phyloP scores from a whole-genome alignment of 2,113 vertebrate genomes.

The Oreochromis aureus region DNA sequence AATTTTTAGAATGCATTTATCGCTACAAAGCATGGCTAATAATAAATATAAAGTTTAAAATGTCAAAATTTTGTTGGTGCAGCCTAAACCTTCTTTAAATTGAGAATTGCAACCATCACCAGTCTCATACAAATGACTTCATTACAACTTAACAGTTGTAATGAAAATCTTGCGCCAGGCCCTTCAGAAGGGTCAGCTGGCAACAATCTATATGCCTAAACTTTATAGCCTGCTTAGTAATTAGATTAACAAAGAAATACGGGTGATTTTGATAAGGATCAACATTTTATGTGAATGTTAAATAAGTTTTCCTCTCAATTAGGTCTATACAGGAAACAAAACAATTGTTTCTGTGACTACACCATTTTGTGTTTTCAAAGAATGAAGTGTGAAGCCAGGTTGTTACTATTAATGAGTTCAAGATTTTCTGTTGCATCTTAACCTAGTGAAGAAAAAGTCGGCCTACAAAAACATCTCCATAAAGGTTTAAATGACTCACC shows the following conservation, averaged over 20 bases:
- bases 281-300: neutral
- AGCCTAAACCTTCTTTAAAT: neutral
- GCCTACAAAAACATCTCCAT: neutral
- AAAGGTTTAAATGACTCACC: conserved; percentile 60
- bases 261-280: neutral
- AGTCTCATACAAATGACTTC: neutral
- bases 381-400: neutral
- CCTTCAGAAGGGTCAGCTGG: neutral
- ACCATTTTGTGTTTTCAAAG: neutral
- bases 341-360: neutral
- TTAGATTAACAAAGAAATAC: neutral
- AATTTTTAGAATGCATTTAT: too few relatives aligned
- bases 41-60: neutral
- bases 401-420: neutral
- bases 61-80: neutral
- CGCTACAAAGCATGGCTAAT: neutral
- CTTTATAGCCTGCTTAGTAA: neutral
- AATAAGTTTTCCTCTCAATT: neutral
- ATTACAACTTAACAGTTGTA: neutral
- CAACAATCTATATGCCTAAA: neutral
- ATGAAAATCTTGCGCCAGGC: neutral
- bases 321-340: neutral
- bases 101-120: neutral
- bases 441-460: neutral
- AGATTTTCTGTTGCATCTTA: neutral